Evolutionary conservation across 1,140 invertebrate species (phyloP), one percentile per base, ranked within the genome.

Genomic region (Meloidogyne chitwoodi): DNA sequence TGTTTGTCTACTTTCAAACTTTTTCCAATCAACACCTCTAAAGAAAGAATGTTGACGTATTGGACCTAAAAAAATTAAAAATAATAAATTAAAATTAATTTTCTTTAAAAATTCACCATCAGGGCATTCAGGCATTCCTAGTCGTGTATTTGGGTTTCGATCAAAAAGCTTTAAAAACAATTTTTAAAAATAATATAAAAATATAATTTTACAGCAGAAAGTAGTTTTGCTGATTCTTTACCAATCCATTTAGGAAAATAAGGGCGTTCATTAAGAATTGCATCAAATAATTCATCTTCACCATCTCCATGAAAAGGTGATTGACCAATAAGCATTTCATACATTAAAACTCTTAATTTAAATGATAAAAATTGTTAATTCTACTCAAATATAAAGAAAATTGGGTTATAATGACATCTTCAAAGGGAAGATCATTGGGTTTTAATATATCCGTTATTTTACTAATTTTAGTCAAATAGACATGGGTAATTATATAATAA

Each of bases 181-280:
- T 19, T 19, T 2, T 19, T 22, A 6, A 75, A 76, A 29, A 56
- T 77, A 64, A 31, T 14, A 26, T 26, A 2, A 44, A 14, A 44
- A 66, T 14, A 44, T 16, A 41, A 22, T 86, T 88, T 87, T 87
- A 91, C 89, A 83, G 93, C 95, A 90, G 96, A 96, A 22, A 99
- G 90, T 87, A 98, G 96, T 77, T 93, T 93, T 10, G 97, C 94
- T 34, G 96, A 96, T 88, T 98, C 95, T 88, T 93, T 93, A 77
- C 91, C 93, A 2, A 99, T 90, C 94, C 95, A 98, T 4, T 97
- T 94, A 0, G 96, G 96, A 89, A 98, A 99, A 0, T 99, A 90
- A 56, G 99, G 96, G 88, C 99, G 94, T 87, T 99, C 96, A 86
- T 96, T 94, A 75, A 98, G 91, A 86, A 99, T 99, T 61, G 93